Base-by-base conservation (phyloP, 2,888 invertebrate species). In the Hartigia nigra region DNA sequence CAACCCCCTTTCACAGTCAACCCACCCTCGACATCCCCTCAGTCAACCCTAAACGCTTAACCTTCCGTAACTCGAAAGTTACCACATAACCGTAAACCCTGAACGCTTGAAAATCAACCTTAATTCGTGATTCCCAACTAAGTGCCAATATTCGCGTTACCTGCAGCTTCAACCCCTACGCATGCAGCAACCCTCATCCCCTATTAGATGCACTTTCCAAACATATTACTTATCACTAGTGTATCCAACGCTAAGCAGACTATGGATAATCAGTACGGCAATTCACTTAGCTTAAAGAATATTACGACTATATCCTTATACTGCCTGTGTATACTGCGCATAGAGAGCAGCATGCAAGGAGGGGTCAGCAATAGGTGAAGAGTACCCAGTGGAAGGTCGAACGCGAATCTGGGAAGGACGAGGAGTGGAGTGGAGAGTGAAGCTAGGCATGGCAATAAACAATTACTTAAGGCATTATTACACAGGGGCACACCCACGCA, bases 401-500 rank as follows among this genome's bases (percentile, higher is more conserved):
- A 55, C 23, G 5, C 14, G 55, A 23, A 23, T 55, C 55, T 55
- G 55, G 55, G 9, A 2, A 55, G 55, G 23, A 55, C 9, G 55
- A 55, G 55, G 55, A 55, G 55, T 2, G 72, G 32, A 82, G 83
- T 81, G 81, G 84, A 75, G 80, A 83, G 83, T 79, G 80, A 79
- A 83, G 80, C 83, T 82, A 82, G 87, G 85, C 87, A 86, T 84
- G 86, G 88, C 86, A 88, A 88, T 90, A 90, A 90, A 90, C 90
- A 90, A 91, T 91, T 91, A 91, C 90, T 90, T 90, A 90, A 90
- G 90, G 89, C 89, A 88, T 86, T 88, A 88, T 89, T 89, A 90
- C 87, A 88, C 87, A 78, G 82, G 84, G 89, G 87, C 90, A 87
- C 90, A 90, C 90, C 90, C 89, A 90, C 89, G 89, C 90, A 90